Evolutionary conservation across 1,140 invertebrate genomes (phyloP).

Genomic region (Bombus affinis): DNA sequence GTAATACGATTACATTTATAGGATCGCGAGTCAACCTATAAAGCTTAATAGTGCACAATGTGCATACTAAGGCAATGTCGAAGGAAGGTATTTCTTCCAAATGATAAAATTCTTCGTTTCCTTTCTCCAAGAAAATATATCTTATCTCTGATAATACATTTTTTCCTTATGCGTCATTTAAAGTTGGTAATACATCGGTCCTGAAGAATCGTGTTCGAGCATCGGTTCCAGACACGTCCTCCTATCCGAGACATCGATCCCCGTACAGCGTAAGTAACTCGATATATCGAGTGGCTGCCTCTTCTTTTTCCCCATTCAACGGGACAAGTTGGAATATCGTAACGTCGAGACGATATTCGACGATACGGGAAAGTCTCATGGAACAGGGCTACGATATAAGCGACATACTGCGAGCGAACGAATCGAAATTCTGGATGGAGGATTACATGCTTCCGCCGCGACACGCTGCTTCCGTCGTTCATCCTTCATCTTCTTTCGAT

Average conservation of each 20-base stretch:
- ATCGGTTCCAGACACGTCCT: background rate
- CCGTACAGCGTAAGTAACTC: background rate
- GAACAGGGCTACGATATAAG: background rate
- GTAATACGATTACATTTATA: no score
- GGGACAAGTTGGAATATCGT: conserved; percentile 22
- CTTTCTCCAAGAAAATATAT: background rate
- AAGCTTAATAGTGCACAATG: no score
- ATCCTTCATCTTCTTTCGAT: background rate
- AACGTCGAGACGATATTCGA: background rate
- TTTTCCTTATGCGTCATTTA: background rate
- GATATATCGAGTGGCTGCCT: conserved; percentile 22
- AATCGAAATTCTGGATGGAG: conserved; percentile 12
- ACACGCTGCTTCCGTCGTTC: background rate
- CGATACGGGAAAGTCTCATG: background rate
- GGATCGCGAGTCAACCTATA: no score
- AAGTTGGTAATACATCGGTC: conserved; percentile 6
- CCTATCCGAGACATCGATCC: background rate
- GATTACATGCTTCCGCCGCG: background rate
- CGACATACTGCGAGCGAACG: background rate
- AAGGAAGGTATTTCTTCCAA: background rate
- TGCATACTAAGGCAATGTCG: background rate
- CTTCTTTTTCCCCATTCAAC: background rate
- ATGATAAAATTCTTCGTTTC: background rate
- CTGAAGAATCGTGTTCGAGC: background rate
- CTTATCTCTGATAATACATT: background rate